These are phyloP conservation scores for Orthonyx spaldingii DNA, from an alignment of 2,113 vertebrate species.

Conservation along the genomic window DNA sequence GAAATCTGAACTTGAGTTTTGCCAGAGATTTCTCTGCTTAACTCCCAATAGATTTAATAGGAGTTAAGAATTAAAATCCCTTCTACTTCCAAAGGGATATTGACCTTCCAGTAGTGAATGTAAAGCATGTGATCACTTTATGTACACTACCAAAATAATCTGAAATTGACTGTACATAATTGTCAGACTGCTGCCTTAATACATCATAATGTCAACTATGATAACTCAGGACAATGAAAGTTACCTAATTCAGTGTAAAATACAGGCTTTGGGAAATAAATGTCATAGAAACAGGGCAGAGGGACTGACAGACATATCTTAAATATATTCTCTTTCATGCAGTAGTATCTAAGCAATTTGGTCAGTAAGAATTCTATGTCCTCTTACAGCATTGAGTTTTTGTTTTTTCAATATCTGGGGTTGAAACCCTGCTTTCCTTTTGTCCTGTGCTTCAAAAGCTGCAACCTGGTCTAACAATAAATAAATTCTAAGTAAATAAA, in stretches of 20 bases:
- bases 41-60: conserved; percentile 8
- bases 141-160: not conserved
- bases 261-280: not conserved
- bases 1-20: conserved; percentile 40
- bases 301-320: not conserved
- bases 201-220: not conserved
- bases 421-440: not conserved
- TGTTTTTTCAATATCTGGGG: not conserved
- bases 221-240: not conserved
- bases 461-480: not conserved
- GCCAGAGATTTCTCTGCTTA: conserved; percentile 34
- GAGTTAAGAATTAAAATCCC: conserved; percentile 29
- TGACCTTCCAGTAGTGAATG: not conserved
- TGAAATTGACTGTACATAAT: not conserved
- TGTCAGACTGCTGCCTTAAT: not conserved
- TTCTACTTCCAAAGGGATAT: not conserved
- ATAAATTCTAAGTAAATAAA: not conserved
- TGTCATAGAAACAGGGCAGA: not conserved
- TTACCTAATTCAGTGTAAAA: not conserved
- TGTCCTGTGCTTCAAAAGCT: not conserved
- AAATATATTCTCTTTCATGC: not conserved
- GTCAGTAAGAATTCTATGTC: not conserved
- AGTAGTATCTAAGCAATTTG: not conserved
- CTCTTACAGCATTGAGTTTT: not conserved
- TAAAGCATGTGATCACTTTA: not conserved